Percentiles rank a stretch among this genome's conserved stretches.
phyloP scores from a whole-genome alignment of 2,113 vertebrate genomes.

The Nannobrachium achirus region DNA sequence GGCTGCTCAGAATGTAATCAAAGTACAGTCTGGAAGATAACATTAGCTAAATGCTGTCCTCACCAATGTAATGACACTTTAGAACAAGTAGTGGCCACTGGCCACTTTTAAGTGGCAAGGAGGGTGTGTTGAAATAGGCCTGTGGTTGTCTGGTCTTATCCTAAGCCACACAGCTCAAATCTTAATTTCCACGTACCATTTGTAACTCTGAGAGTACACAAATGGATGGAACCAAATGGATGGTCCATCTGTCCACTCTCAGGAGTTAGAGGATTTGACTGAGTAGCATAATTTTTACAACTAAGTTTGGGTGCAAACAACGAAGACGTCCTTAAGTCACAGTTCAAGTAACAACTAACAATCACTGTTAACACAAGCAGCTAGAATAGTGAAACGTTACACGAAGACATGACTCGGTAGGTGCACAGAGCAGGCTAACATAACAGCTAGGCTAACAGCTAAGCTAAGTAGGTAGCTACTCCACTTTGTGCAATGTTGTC shows the following conservation, averaged over 20 bases:
- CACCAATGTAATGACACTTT: conserved; percentile 35
- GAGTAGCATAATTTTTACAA: neutral
- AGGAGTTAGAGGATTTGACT: too few relatives aligned
- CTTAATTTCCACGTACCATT: conserved; percentile 26
- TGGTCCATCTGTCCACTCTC: too few relatives aligned
- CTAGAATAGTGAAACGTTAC: neutral
- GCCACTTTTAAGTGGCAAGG: conserved; percentile 58
- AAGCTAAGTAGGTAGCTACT: conserved; percentile 41
- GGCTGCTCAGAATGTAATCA: conserved; percentile 4
- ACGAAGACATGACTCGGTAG: conserved; percentile 7
- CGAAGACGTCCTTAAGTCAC: neutral
- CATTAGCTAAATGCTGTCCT: conserved; percentile 1
- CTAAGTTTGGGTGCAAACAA: conserved; percentile 8
- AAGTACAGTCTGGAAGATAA: neutral
- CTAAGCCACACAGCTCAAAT: neutral
- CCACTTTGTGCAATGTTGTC: conserved; percentile 72
- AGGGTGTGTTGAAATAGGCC: conserved; percentile 73
- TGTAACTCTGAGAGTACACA: too few relatives aligned
- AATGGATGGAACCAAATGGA: too few relatives aligned
- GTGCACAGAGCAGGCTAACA: conserved; percentile 42
- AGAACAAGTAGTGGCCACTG: conserved; percentile 42
- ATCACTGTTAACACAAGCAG: neutral
- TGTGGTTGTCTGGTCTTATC: conserved; percentile 29
- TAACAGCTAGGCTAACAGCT: conserved; percentile 66
- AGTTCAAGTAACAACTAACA: neutral